Conservation (phyloP, 2,888 invertebrate genomes). For the Rhingia campestris region DNA sequence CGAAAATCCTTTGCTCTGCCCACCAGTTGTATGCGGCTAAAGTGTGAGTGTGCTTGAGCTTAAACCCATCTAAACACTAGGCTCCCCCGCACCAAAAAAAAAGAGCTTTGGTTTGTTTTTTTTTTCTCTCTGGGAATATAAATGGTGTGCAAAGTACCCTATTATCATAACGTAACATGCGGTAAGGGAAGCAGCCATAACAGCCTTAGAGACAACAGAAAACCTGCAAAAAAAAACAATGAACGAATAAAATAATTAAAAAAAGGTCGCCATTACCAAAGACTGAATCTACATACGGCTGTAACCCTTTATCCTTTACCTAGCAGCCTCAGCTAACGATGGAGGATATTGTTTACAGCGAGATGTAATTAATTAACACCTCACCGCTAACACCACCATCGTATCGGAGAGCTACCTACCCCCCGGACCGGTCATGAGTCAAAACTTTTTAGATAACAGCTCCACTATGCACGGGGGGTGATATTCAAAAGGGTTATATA, state of each 20-base stretch:
- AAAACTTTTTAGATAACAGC: slow-evolving; percentile 57
- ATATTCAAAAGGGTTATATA: slow-evolving; percentile 31
- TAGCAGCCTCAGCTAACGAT: not conserved
- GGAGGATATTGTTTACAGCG: slow-evolving; percentile 59
- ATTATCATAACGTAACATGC: slow-evolving; percentile 72
- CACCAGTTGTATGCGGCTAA: not conserved
- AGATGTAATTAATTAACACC: slow-evolving; percentile 73
- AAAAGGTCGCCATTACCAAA: slow-evolving; percentile 60
- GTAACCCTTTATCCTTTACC: slow-evolving; percentile 16
- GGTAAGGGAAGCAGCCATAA: slow-evolving; percentile 52
- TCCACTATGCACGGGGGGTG: not conserved
- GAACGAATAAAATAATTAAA: slow-evolving; percentile 63
- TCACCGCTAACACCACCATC: slow-evolving; percentile 58
- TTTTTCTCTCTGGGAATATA: slow-evolving; percentile 41
- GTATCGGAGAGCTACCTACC: not conserved
- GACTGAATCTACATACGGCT: slow-evolving; percentile 66
- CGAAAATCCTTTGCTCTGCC: slow-evolving; percentile 49
- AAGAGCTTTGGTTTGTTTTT: slow-evolving; percentile 35
- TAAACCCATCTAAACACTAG: slow-evolving; percentile 33
- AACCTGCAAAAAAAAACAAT: slow-evolving; percentile 8
- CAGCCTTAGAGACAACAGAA: slow-evolving; percentile 6
- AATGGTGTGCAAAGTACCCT: slow-evolving; percentile 71
- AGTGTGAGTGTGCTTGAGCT: slow-evolving; percentile 13
- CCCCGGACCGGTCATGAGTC: slow-evolving; percentile 32
- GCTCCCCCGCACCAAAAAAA: not conserved